Percentiles rank a stretch among this genome's conserved stretches.
These are phyloP conservation scores for Calephelis perditalis DNA, from an alignment of 2,888 invertebrate genomes.

Conservation along the genomic window DNA sequence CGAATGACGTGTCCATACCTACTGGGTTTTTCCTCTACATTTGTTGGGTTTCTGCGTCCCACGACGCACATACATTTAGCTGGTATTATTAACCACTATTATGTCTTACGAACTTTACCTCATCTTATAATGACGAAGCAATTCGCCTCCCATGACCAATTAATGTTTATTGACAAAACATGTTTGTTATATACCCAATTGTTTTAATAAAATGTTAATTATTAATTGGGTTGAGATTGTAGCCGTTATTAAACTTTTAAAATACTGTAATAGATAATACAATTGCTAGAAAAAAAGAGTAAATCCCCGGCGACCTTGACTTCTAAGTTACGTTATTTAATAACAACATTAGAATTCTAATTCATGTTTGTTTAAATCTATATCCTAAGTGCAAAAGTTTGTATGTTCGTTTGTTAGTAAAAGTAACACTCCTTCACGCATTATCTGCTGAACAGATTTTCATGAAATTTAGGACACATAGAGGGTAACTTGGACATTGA, in stretches of 20 bases:
- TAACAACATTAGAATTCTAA: too few species aligned
- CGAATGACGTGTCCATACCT: not conserved
- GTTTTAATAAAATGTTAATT: not conserved
- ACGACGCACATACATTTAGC: conserved; percentile 5
- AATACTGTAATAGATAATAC: conserved; percentile 13
- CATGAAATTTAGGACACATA: too few species aligned
- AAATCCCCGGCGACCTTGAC: not conserved
- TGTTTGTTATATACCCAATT: conserved; percentile 1
- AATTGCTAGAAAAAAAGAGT: conserved; percentile 19
- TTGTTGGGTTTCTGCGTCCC: conserved; percentile 3
- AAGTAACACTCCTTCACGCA: too few species aligned
- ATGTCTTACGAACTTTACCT: not conserved
- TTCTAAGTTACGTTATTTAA: too few species aligned
- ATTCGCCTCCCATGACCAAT: not conserved
- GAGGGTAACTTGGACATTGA: too few species aligned
- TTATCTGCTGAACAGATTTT: too few species aligned
- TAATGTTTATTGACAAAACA: conserved; percentile 6
- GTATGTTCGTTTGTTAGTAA: too few species aligned
- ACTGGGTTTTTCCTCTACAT: not conserved
- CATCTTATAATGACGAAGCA: conserved; percentile 3
- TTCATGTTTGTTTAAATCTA: too few species aligned
- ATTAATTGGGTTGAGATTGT: not conserved
- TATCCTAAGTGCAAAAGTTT: too few species aligned
- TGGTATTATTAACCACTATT: conserved; percentile 3
- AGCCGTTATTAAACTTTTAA: conserved; percentile 10